A percentile compares a stretch with the other conserved stretches of the same genome.
phyloP scores from a whole-genome alignment of 2,113 vertebrate species.

The Psilopogon haemacephalus region DNA sequence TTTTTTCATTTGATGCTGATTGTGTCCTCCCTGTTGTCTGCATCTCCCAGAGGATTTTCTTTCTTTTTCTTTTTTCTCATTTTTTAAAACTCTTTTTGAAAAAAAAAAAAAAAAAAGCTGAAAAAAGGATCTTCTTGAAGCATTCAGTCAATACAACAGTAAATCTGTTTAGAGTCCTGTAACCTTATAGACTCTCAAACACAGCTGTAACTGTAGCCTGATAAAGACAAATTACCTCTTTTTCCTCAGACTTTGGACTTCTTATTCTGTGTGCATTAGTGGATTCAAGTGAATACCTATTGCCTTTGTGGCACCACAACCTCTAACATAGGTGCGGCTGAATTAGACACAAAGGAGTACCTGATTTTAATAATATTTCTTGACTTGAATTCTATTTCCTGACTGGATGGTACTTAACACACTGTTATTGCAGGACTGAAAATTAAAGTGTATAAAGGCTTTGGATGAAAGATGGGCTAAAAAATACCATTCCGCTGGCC shows the following conservation, averaged over 20 bases:
- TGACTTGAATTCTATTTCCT: neutral
- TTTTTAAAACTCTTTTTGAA: too few relatives aligned
- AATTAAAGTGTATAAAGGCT: neutral
- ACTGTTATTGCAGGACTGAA: neutral
- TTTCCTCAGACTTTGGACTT: neutral
- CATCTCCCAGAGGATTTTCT: rapidly evolving
- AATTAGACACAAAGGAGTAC: neutral
- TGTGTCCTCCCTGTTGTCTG: rapidly evolving
- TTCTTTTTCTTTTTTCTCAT: too few relatives aligned
- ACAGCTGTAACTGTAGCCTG: slow-evolving; percentile 6
- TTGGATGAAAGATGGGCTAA: neutral
- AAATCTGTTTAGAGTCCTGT: neutral
- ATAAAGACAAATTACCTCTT: slow-evolving; percentile 54
- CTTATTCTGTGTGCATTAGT: neutral
- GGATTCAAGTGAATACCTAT: neutral
- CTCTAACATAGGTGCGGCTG: neutral
- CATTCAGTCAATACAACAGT: neutral
- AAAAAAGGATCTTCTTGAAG: neutral
- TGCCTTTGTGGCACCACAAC: neutral
- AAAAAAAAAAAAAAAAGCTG: too few relatives aligned
- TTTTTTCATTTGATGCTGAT: neutral
- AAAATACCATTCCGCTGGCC: neutral
- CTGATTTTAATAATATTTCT: neutral
- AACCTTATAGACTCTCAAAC: neutral
- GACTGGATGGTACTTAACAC: neutral